Base-by-base conservation (phyloP, 2,888 invertebrate genomes). In the Taphrorychus bicolor region DNA sequence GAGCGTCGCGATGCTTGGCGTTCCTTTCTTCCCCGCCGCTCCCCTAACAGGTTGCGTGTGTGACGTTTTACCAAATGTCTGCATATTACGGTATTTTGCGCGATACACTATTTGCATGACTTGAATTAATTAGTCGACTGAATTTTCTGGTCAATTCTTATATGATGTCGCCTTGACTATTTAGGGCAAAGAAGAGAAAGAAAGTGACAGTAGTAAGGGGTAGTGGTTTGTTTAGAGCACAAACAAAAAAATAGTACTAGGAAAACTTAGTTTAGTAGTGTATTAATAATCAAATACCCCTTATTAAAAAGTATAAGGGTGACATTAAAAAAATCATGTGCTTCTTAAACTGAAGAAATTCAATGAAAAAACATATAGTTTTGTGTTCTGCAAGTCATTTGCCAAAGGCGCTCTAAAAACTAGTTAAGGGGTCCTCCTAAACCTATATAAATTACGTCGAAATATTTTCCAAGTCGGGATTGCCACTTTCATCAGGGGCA, bases 1-100 rank as follows among this genome's bases (percentile, higher is more conserved):
- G 48, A 57, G 57, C 63, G 63, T 58, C 63, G 63, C 45, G 59
- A 24, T 53, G 53, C 59, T 41, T 53, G 61, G 11, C 53, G 52
- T 49, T 42, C 59, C 45, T 49, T 59, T 42, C 51, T 49, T 16
- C 45, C 59, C 21, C 60, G 66, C 61, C 59, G 49, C 66, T 56
- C 60, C 60, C 49, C 48, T 60, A 57, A 61, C 53, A 59, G 65
- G 65, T 65, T 65, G 65, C 66, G 66, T 66, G 66, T 52, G 45
- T 61, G 66, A 42, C 61, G 51, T 49, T 66, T 61, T 57, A 51
- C 52, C 61, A 61, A 66, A 66, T 61, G 61, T 66, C 66, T 58
- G 61, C 61, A 58, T 61, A 61, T 66, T 57, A 57, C 51, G 61
- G 51, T 61, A 58, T 66, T 66, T 66, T 42, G 58, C 64, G 45